A percentile compares a stretch with the other conserved stretches of the same genome.
Evolutionary conservation across 64 coral and sea anemone genomes (phyloP).

Genomic region (Astreopora myriophthalma): DNA sequence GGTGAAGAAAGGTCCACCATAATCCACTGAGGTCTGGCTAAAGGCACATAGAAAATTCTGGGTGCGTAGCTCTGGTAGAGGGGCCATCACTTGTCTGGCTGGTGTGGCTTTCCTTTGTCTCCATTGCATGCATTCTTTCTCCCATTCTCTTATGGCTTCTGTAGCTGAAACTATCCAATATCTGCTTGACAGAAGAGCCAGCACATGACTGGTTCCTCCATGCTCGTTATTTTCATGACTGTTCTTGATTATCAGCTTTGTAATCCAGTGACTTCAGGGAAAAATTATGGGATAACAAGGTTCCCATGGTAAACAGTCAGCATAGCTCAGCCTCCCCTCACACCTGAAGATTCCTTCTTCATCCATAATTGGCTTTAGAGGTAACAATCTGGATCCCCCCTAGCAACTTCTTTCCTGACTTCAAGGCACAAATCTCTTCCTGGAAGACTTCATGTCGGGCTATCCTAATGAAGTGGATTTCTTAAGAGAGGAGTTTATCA

Average conservation of each 20-base stretch:
- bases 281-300: no score
- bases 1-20: not conserved
- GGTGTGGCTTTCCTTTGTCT: slow-evolving; percentile 54
- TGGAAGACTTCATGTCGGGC: no score
- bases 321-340: no score
- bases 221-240: slow-evolving; percentile 30
- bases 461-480: no score
- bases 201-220: slow-evolving; percentile 37
- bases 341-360: no score
- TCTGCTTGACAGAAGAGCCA: slow-evolving; percentile 4
- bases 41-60: slow-evolving; percentile 44
- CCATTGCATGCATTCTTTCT: slow-evolving; percentile 43
- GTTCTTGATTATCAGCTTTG: slow-evolving; percentile 44
- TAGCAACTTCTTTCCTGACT: no score
- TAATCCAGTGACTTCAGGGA: not conserved
- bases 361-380: no score
- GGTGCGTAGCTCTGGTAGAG: slow-evolving; percentile 26
- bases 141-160: slow-evolving; percentile 52
- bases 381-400: no score
- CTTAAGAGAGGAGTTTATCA: no score
- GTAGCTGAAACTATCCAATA: slow-evolving; percentile 58
- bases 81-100: slow-evolving; percentile 65
- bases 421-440: no score
- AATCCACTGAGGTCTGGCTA: slow-evolving; percentile 34
- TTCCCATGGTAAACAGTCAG: no score